Evolutionary conservation across 2,888 invertebrate genomes (phyloP).

Genomic region (Agapostemon virescens): DNA sequence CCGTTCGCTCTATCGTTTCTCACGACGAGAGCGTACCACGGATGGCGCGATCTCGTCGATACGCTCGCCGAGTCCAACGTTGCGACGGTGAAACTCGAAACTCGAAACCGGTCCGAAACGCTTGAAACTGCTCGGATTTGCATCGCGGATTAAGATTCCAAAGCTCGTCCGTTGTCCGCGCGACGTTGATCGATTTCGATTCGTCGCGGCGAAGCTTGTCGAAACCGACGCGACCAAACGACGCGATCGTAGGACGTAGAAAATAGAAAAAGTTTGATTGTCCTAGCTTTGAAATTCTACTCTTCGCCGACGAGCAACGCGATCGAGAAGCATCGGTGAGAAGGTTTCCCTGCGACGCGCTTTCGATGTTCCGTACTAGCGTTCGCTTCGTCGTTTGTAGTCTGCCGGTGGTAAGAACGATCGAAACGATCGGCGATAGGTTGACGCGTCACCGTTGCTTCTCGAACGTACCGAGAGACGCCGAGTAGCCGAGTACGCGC

Average conservation of each 20-base stretch:
- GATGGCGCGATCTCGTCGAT: background rate
- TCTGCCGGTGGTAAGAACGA: too few species aligned
- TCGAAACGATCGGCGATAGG: too few species aligned
- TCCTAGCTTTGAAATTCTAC: conserved; percentile 34
- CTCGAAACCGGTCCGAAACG: conserved; percentile 1
- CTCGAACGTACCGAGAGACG: too few species aligned
- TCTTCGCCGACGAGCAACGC: background rate
- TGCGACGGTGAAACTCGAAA: conserved; percentile 1
- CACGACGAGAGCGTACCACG: background rate
- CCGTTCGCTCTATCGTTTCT: background rate
- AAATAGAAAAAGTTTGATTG: conserved; percentile 32
- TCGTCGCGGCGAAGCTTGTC: background rate
- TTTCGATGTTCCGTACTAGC: too few species aligned
- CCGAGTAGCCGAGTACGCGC: too few species aligned
- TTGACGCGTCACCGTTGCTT: too few species aligned
- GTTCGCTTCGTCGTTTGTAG: background rate
- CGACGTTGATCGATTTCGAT: background rate
- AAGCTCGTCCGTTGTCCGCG: conserved; percentile 10
- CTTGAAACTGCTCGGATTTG: background rate
- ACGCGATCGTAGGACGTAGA: background rate
- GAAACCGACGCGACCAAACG: background rate
- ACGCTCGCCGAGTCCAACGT: background rate
- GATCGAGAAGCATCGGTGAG: background rate
- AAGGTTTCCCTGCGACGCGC: too few species aligned
- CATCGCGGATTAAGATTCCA: conserved; percentile 20